These are phyloP conservation scores for Crepidodera aurea DNA, from an alignment of 2,888 invertebrate species.

Conservation along the genomic window DNA sequence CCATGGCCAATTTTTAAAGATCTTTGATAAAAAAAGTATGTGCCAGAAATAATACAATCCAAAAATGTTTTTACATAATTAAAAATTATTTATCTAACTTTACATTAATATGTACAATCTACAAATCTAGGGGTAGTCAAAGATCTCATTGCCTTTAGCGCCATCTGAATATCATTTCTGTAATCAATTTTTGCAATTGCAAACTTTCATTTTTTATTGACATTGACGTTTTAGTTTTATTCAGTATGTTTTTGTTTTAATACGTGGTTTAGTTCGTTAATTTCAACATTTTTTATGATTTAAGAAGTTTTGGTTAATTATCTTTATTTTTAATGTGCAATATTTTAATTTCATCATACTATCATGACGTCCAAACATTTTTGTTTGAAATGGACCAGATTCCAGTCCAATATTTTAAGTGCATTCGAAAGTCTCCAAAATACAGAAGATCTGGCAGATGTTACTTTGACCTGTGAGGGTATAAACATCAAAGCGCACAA, in stretches of 20 bases:
- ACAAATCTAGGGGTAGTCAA: too few relatives aligned
- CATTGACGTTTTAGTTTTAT: slow-evolving; percentile 38
- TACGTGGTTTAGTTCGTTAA: slow-evolving; percentile 44
- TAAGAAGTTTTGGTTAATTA: not conserved
- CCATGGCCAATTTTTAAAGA: too few relatives aligned
- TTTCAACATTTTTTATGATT: slow-evolving; percentile 17
- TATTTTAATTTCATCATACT: slow-evolving; percentile 16
- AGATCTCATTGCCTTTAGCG: too few relatives aligned
- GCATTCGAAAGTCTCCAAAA: slow-evolving; percentile 74
- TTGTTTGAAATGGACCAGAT: slow-evolving; percentile 79
- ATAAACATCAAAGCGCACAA: slow-evolving; percentile 77
- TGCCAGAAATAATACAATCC: too few relatives aligned
- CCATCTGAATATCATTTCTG: not conserved
- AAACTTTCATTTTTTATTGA: slow-evolving; percentile 28
- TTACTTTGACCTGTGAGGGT: slow-evolving; percentile 77
- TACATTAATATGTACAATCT: too few relatives aligned
- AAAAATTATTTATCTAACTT: too few relatives aligned
- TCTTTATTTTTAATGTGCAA: slow-evolving; percentile 28
- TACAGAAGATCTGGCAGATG: slow-evolving; percentile 76
- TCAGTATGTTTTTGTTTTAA: slow-evolving; percentile 45
- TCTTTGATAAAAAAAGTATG: too few relatives aligned
- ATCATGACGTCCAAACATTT: slow-evolving; percentile 67
- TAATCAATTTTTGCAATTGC: not conserved
- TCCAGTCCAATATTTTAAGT: slow-evolving; percentile 74
- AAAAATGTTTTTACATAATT: too few relatives aligned